A percentile compares a stretch with the other conserved stretches of the same genome.
phyloP scores from a whole-genome alignment of 2,113 vertebrate genomes.

The Pyrgilauda ruficollis region DNA sequence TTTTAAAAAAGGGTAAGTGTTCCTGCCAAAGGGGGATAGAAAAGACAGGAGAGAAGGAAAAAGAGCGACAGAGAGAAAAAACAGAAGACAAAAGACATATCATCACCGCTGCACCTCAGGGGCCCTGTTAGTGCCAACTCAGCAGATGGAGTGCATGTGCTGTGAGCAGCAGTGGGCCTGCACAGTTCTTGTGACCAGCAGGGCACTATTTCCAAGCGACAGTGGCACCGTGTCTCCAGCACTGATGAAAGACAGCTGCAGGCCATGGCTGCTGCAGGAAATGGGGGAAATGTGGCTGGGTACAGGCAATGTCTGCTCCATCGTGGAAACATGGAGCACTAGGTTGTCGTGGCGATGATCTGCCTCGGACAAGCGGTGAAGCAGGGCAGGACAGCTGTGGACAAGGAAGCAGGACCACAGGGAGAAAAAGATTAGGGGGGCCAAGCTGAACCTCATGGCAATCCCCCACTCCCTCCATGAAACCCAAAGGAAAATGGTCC shows the following conservation, averaged over 20 bases:
- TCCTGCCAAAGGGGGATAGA: too few relatives aligned
- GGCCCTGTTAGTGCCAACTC: rapidly evolving
- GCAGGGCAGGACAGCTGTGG: not conserved
- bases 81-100: not conserved
- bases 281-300: rapidly evolving
- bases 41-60: not conserved
- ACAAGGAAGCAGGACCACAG: too few relatives aligned
- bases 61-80: too few relatives aligned
- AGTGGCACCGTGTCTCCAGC: rapidly evolving
- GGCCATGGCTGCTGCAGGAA: not conserved
- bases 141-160: rapidly evolving
- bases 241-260: rapidly evolving
- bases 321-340: rapidly evolving
- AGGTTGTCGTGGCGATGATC: rapidly evolving
- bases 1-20: not conserved
- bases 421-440: not conserved
- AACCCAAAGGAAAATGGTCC: not conserved
- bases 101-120: rapidly evolving
- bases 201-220: rapidly evolving
- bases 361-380: rapidly evolving
- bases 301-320: not conserved
- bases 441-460: not conserved
- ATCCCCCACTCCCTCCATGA: too few relatives aligned
- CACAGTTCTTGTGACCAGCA: rapidly evolving
- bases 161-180: rapidly evolving